Conservation (phyloP, 1,140 invertebrate species). For the Pararge aegeria region DNA sequence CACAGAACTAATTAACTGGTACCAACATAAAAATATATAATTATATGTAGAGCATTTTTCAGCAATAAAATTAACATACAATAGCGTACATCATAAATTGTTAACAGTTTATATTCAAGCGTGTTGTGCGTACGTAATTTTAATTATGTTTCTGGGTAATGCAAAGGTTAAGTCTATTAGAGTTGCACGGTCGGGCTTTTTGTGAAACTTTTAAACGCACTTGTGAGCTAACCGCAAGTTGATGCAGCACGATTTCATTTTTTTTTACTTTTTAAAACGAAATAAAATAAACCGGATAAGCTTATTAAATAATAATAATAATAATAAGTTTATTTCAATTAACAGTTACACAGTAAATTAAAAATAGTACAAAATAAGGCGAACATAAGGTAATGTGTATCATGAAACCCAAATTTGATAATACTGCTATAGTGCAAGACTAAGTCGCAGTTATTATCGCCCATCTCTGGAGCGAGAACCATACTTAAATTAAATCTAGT, state of each 20-base stretch:
- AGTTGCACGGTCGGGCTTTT: conserved; percentile 24
- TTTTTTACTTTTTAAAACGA: no score
- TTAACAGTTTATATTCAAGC: conserved; percentile 31
- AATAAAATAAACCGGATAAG: neutral
- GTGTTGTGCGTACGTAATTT: conserved; percentile 37
- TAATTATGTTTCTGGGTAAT: conserved; percentile 54
- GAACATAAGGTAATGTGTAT: no score
- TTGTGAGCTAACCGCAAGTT: conserved; percentile 15
- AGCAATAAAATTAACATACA: conserved; percentile 38
- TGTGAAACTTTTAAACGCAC: conserved; percentile 26
- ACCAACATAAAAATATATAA: neutral
- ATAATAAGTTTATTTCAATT: no score
- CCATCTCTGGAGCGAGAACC: no score
- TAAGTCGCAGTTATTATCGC: no score
- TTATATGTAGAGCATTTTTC: conserved; percentile 15
- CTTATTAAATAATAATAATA: no score
- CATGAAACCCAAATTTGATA: no score
- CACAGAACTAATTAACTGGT: neutral
- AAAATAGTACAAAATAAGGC: no score
- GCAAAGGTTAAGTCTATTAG: conserved; percentile 64
- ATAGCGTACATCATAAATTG: conserved; percentile 28
- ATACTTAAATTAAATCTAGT: no score
- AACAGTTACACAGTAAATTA: no score
- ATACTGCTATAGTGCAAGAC: no score
- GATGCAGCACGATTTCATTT: neutral